Evolutionary conservation across 2,113 vertebrate genomes (phyloP).

Genomic region (Petaurus breviceps): DNA sequence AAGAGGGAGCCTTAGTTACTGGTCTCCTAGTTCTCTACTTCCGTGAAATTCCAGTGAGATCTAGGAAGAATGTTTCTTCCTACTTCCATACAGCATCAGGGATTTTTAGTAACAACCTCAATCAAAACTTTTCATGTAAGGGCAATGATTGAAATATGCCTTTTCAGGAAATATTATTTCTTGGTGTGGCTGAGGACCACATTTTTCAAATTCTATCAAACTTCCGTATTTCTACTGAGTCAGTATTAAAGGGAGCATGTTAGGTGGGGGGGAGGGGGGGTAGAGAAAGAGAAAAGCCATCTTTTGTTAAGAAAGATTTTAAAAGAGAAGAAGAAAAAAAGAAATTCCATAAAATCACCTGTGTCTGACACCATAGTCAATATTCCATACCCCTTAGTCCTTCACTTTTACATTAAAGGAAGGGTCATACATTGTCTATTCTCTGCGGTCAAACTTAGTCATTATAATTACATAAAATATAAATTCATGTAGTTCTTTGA

Average conservation of each 20-base stretch:
- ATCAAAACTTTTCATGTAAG: background rate
- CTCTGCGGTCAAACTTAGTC: background rate
- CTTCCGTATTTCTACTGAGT: background rate
- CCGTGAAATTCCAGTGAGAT: background rate
- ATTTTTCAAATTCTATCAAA: background rate
- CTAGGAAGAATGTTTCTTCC: background rate
- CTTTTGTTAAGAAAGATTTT: background rate
- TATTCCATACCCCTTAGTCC: background rate
- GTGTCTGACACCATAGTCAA: background rate
- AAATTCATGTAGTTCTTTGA: background rate
- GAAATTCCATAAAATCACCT: background rate
- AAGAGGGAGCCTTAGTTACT: background rate
- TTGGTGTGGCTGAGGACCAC: background rate
- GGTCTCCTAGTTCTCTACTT: background rate
- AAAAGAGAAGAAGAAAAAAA: background rate
- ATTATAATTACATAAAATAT: background rate
- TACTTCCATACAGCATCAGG: background rate
- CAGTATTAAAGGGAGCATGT: background rate
- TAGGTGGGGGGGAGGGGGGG: background rate
- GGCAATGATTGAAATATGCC: background rate
- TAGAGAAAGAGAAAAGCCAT: background rate
- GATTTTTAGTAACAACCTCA: background rate
- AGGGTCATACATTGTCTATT: background rate
- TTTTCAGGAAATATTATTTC: too few species aligned
- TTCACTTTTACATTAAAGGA: background rate